These are phyloP conservation scores for Ryuthela nishihirai DNA, from an alignment of 2,888 invertebrate species.

Conservation along the genomic window DNA sequence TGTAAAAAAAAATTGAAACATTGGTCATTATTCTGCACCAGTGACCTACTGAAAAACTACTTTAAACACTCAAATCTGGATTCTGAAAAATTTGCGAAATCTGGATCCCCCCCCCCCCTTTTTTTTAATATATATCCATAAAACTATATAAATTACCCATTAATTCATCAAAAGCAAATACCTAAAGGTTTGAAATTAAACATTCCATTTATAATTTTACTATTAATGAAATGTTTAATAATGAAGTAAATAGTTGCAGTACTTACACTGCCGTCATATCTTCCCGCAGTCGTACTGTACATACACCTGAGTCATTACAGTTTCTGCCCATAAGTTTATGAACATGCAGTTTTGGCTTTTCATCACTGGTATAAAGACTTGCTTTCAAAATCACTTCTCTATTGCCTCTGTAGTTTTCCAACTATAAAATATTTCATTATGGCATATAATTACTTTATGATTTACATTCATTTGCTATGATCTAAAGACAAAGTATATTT, in stretches of 20 bases:
- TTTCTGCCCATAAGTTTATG: constrained; percentile 37
- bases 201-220: background rate
- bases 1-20: too few relatives aligned
- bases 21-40: too few relatives aligned
- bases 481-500: too few relatives aligned
- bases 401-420: constrained; percentile 3
- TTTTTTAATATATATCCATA: too few relatives aligned
- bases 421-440: background rate
- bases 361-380: constrained; percentile 34
- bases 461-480: too few relatives aligned
- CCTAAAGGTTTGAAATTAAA: background rate
- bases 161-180: background rate
- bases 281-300: constrained; percentile 26
- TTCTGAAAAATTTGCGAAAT: too few relatives aligned
- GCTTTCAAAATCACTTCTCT: constrained; percentile 8
- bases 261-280: constrained; percentile 31
- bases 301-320: constrained; percentile 28
- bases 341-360: constrained; percentile 30
- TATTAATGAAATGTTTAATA: too few relatives aligned
- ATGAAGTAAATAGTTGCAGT: background rate
- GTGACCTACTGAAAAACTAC: too few relatives aligned
- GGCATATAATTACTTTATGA: too few relatives aligned
- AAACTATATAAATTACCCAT: constrained; percentile 42
- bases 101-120: too few relatives aligned
- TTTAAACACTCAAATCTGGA: too few relatives aligned